Conservation (phyloP, 2,888 invertebrate genomes). For the Galerucella calmariensis region DNA sequence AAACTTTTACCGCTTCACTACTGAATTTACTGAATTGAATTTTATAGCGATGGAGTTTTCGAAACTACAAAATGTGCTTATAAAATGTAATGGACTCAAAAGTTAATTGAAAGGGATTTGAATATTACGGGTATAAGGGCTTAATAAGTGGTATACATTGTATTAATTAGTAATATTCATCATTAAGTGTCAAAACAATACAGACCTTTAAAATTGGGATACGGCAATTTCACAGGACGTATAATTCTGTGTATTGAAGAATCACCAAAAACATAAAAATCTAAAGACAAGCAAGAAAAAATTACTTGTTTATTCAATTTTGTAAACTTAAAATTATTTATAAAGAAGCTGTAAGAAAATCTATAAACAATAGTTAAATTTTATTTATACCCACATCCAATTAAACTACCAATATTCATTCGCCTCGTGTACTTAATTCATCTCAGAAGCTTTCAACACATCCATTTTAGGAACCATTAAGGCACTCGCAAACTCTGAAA, state of each 20-base stretch:
- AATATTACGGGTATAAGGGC: no score
- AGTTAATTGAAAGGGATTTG: not conserved
- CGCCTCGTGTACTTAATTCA: slow-evolving; percentile 12
- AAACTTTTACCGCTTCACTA: slow-evolving; percentile 39
- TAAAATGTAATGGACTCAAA: not conserved
- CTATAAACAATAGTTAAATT: not conserved
- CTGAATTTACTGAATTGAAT: slow-evolving; percentile 36
- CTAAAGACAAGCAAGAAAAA: no score
- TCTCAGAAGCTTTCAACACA: slow-evolving; percentile 26
- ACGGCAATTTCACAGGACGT: no score
- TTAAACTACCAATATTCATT: not conserved
- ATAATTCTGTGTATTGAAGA: no score
- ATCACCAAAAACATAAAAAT: no score
- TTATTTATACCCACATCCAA: not conserved
- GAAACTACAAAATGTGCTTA: slow-evolving; percentile 9
- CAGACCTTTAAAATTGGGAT: no score
- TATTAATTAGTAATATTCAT: no score
- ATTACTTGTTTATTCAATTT: no score
- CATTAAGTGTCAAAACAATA: no score
- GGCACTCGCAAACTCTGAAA: slow-evolving; percentile 33
- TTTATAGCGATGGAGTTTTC: slow-evolving; percentile 26
- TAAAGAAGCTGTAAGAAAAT: not conserved
- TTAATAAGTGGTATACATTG: no score
- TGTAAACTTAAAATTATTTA: not conserved
- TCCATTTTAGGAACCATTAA: slow-evolving; percentile 29